phyloP scores from a whole-genome alignment of 2,113 vertebrate genomes.

The Antechinus stuartii region DNA sequence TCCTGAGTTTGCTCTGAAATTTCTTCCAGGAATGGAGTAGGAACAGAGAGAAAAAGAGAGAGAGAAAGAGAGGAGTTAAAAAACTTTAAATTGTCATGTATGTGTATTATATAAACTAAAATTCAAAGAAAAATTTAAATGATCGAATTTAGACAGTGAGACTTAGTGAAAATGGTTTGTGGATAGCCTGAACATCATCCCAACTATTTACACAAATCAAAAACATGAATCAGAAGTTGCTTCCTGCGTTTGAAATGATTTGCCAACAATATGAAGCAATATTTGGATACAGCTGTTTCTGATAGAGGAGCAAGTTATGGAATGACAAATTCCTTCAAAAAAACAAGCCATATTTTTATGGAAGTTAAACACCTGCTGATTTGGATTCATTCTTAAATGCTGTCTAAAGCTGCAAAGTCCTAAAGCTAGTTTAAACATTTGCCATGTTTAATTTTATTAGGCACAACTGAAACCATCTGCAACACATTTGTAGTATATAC shows the following conservation, averaged over 20 bases:
- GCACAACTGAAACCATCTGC: slow-evolving; percentile 43
- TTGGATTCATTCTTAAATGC: slow-evolving; percentile 56
- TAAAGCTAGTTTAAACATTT: slow-evolving; percentile 33
- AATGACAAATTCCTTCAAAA: slow-evolving; percentile 38
- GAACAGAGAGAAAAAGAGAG: no score
- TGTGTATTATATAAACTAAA: slow-evolving; percentile 43
- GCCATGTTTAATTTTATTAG: slow-evolving; percentile 16
- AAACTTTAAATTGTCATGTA: slow-evolving; percentile 58
- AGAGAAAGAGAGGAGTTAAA: neutral
- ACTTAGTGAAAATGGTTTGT: slow-evolving; percentile 24
- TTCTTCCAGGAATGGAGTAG: neutral
- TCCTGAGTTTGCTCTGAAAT: slow-evolving; percentile 32
- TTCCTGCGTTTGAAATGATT: slow-evolving; percentile 59
- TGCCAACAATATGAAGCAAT: slow-evolving; percentile 52
- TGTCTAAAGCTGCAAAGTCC: slow-evolving; percentile 26
- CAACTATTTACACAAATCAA: slow-evolving; percentile 66
- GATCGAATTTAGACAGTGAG: slow-evolving; percentile 40
- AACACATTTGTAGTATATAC: slow-evolving; percentile 37
- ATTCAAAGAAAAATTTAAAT: neutral
- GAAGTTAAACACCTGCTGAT: slow-evolving; percentile 53
- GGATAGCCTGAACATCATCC: slow-evolving; percentile 39
- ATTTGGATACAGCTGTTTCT: slow-evolving; percentile 56
- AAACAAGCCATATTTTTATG: slow-evolving; percentile 37
- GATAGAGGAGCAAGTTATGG: slow-evolving; percentile 53
- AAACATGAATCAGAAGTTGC: slow-evolving; percentile 48